Evolutionary conservation across 2,113 vertebrate species (phyloP).

Genomic region (Okapia johnstoni): DNA sequence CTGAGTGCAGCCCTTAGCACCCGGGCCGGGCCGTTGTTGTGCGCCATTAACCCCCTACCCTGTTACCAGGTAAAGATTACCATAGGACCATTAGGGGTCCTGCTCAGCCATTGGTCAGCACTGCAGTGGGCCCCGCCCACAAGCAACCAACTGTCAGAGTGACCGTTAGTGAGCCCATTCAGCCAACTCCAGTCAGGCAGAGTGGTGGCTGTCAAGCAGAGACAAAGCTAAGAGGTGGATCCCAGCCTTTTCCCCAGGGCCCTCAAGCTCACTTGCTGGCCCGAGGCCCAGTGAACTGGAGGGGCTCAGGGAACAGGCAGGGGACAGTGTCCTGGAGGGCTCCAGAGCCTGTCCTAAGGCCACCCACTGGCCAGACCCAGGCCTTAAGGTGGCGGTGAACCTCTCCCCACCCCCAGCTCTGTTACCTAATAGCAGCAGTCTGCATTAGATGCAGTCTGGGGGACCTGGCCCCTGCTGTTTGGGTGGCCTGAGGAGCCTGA

Average conservation of each 20-base stretch:
- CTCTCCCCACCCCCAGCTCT: not conserved
- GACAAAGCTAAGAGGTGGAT: not conserved
- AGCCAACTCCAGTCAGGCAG: not conserved
- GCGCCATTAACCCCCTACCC: not conserved
- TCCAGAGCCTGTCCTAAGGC: not conserved
- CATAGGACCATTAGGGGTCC: not conserved
- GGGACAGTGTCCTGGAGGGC: not conserved
- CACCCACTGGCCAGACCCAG: not conserved
- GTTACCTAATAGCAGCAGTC: not conserved
- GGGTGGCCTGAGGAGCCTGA: not conserved
- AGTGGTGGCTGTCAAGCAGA: not conserved
- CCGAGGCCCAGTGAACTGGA: not conserved
- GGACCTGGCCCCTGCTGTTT: not conserved
- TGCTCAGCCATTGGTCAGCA: not conserved
- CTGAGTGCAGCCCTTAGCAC: not conserved
- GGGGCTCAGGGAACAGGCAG: not conserved
- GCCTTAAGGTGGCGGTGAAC: not conserved
- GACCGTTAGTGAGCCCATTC: not conserved
- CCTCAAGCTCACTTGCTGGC: not conserved
- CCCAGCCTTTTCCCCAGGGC: not conserved
- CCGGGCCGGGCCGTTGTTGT: accelerated
- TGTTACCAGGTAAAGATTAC: not conserved
- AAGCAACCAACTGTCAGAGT: not conserved
- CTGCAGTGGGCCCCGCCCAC: not conserved
- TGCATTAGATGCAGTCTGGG: not conserved